Conservation (phyloP, 2,797 vertebrate genomes). For the Scolopax rusticola region DNA sequence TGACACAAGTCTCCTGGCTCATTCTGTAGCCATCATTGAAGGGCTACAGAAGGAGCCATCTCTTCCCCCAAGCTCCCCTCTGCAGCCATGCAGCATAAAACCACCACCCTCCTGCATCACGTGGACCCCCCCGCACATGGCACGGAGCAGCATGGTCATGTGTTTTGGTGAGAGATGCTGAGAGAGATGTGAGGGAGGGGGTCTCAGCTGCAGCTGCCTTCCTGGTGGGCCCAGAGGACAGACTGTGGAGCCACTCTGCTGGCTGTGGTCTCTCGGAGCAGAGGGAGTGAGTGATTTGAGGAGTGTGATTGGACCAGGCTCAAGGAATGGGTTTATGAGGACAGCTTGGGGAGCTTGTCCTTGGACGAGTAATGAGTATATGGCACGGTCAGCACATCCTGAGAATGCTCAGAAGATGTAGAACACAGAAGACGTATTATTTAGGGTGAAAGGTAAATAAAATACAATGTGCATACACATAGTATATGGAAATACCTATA, state of each 20-base stretch:
- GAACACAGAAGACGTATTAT: not conserved
- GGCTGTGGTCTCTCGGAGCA: fast-evolving
- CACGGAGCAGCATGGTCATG: fast-evolving
- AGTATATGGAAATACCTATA: not conserved
- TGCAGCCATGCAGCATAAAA: fast-evolving
- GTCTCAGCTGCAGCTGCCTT: not conserved
- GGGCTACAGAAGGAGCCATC: not conserved
- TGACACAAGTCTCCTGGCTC: not conserved
- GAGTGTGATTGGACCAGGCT: not conserved
- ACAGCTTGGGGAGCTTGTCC: not conserved
- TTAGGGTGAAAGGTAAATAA: not conserved
- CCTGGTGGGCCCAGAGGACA: fast-evolving
- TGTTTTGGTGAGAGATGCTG: fast-evolving
- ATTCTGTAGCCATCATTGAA: fast-evolving
- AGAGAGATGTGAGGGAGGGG: fast-evolving
- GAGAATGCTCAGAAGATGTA: not conserved
- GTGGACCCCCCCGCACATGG: fast-evolving
- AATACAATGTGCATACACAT: not conserved
- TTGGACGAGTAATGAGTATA: not conserved
- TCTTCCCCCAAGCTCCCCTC: fast-evolving
- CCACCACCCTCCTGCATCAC: fast-evolving
- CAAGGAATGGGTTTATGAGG: not conserved
- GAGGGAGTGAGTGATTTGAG: fast-evolving
- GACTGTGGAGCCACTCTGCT: not conserved
- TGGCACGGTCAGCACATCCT: not conserved